Evolutionary conservation across 2,888 invertebrate genomes (phyloP), one percentile per base, ranked within the genome.

Genomic region (Allolobophora icterica): DNA sequence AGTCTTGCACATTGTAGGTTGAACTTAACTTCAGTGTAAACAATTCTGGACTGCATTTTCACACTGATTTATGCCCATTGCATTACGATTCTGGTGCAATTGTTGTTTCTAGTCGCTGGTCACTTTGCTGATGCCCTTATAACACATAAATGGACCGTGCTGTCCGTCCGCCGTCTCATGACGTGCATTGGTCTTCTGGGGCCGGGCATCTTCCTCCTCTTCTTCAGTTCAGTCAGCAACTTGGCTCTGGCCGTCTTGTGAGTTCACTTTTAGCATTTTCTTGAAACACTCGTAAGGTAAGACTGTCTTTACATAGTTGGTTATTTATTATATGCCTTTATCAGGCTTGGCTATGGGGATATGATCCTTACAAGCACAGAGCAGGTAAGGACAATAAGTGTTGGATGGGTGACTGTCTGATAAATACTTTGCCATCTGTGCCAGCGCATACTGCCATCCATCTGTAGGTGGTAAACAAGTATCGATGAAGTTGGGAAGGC

Each of bases 111-210:
- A 92, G 92, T 89, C 92, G 97, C 97, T 93, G 97, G 97, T 34
- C 97, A 97, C 94, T 96, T 97, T 93, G 97, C 97, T 3, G 97
- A 97, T 94, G 96, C 96, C 91, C 95, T 97, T 90, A 96, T 97
- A 92, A 95, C 96, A 90, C 95, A 96, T 92, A 96, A 94, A 96
- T 95, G 95, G 95, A 96, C 97, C 4, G 96, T 97, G 90, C 94
- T 97, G 92, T 97, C 97, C 89, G 97, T 97, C 30, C 95, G 97
- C 91, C 95, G 97, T 92, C 95, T 97, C 89, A 97, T 97, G 97
- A 97, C 97, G 0, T 96, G 96, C 93, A 96, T 97, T 91, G 97
- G 97, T 45, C 95, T 97, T 38, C 95, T 97, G 30, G 97, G 97
- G 33, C 97, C 97, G 2, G 97, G 97, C n/a, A 94, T 97, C 91